Percentiles rank a stretch among this genome's conserved stretches.
These are phyloP conservation scores for Microcebus lehilahytsara DNA, from an alignment of 2,113 vertebrate species.

Conservation along the genomic window DNA sequence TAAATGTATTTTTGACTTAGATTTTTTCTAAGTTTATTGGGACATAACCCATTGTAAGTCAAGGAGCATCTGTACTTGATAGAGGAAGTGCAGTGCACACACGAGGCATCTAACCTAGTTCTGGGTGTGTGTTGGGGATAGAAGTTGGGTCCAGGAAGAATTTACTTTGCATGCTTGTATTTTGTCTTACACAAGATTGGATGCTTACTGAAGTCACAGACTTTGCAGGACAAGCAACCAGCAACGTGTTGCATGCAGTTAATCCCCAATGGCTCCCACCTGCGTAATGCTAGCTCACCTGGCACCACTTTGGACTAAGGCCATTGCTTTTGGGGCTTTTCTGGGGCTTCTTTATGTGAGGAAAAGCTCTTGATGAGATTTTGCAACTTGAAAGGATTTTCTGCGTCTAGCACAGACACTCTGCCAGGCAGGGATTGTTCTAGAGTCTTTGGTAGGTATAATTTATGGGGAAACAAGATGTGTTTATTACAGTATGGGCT, in stretches of 20 bases:
- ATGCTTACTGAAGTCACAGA: background rate
- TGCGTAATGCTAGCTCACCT: background rate
- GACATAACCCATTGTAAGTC: background rate
- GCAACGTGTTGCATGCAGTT: background rate
- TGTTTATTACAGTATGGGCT: background rate
- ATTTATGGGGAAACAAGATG: background rate
- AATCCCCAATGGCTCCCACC: background rate
- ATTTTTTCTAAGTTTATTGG: background rate
- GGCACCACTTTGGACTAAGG: background rate
- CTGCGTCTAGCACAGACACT: background rate
- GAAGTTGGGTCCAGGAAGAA: background rate
- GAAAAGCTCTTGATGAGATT: background rate
- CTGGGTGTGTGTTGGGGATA: background rate
- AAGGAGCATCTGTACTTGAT: background rate
- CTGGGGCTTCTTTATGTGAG: background rate
- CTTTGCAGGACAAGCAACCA: background rate
- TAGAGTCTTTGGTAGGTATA: background rate
- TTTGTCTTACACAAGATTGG: background rate
- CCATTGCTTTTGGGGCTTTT: background rate
- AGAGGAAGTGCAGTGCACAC: background rate
- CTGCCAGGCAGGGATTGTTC: background rate
- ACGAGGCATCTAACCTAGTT: background rate
- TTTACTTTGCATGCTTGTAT: background rate
- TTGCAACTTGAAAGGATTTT: background rate
- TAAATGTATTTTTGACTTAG: background rate